Evolutionary conservation across 2,797 vertebrate genomes (phyloP), one percentile per base, ranked within the genome.

Genomic region (Aphelocoma californica): DNA sequence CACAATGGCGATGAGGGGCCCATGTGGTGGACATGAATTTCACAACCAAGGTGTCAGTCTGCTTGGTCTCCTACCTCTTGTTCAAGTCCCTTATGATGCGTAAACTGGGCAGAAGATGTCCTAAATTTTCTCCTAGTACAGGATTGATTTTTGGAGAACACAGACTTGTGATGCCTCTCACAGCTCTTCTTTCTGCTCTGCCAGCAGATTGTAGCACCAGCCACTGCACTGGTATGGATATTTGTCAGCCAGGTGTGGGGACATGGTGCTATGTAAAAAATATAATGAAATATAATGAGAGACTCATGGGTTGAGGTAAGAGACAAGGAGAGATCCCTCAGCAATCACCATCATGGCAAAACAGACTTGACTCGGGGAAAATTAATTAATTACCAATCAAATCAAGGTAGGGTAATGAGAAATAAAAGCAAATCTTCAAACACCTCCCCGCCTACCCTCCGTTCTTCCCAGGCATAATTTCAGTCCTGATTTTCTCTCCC

Each of bases 1-100:
- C 50, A 36, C n/a, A 50, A 6, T 0, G 2, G 31, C 0, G 0
- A 42, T 25, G 23, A 54, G 32, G n/a, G 11, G 14, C 6, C 9
- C 2, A 0, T 16, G 20, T 53, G 56, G 91, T 14, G 29, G 40
- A 85, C 36, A 51, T 17, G 24, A 57, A 60, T 90, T 83, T 44
- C 50, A 61, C 34, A 44, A 54, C 12, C 18, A 25, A 84, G 5
- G 16, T 57, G 44, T 51, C 48, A 40, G 44, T 58, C 77, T 74
- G n/a, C 2, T 0, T 13, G 57, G 60, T 78, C 17, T 25, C 14
- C 4, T 61, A 26, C 10, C 38, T 23, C 92, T 92, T 32, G 8
- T 40, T 71, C 29, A 44, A 42, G 28, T 84, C 47, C 19, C 28
- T 57, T n/a, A 25, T 29, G 31, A 77, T 29, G 19, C 21, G 5